Conservation (phyloP, 2,888 invertebrate genomes). For the Hoplodrina blanda region DNA sequence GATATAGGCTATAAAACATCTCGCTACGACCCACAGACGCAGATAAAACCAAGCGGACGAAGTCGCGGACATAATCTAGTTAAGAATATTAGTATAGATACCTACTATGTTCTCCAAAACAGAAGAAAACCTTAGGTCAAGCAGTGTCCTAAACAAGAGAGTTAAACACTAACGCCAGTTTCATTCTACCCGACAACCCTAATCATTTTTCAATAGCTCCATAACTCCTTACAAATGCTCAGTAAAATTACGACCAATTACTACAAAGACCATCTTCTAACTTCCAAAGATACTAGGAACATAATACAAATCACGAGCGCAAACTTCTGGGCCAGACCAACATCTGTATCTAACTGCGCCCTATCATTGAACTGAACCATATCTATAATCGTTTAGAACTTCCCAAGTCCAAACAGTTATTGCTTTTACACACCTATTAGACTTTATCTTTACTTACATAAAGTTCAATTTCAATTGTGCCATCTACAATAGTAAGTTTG, state of each 20-base stretch:
- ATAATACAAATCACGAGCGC: slow-evolving; percentile 70
- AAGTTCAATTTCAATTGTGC: slow-evolving; percentile 74
- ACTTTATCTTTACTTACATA: slow-evolving; percentile 66
- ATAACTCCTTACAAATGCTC: slow-evolving; percentile 29
- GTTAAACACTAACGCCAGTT: slow-evolving; percentile 21
- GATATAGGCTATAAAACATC: no score
- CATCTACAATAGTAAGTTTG: slow-evolving; percentile 56
- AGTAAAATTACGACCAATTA: slow-evolving; percentile 66
- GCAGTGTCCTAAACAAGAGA: not conserved
- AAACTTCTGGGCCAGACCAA: slow-evolving; percentile 67
- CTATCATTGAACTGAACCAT: slow-evolving; percentile 71
- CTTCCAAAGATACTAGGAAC: slow-evolving; percentile 60
- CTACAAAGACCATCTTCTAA: slow-evolving; percentile 57
- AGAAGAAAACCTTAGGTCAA: not conserved
- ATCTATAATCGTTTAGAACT: slow-evolving; percentile 79
- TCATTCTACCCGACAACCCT: slow-evolving; percentile 7
- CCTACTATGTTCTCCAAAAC: not conserved
- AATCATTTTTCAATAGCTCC: slow-evolving; percentile 48
- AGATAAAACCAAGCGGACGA: no score
- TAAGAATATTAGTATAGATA: no score
- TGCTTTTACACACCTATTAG: slow-evolving; percentile 70
- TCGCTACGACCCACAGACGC: no score
- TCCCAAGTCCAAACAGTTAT: slow-evolving; percentile 73
- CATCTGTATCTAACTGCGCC: slow-evolving; percentile 73
- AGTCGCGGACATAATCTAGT: no score